These are phyloP conservation scores for Xestobium rufovillosum DNA, from an alignment of 2,888 invertebrate species.

Conservation along the genomic window DNA sequence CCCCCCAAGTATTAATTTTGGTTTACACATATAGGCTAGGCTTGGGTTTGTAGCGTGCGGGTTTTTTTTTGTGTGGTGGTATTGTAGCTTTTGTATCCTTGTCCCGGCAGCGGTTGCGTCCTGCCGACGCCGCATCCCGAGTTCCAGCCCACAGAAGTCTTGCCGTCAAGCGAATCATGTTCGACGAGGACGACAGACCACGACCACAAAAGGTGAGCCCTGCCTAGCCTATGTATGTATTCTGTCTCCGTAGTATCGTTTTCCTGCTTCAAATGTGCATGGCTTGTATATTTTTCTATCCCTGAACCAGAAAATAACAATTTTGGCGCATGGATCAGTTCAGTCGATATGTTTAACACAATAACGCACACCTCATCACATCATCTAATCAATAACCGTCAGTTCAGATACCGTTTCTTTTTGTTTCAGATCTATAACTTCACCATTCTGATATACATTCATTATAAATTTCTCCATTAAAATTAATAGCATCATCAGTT, in stretches of 20 bases:
- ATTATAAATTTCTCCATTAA: too few species aligned
- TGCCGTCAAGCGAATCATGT: slow-evolving; percentile 47
- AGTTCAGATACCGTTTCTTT: too few species aligned
- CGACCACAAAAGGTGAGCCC: slow-evolving; percentile 42
- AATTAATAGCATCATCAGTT: too few species aligned
- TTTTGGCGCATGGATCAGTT: too few species aligned
- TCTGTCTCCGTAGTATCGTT: slow-evolving; percentile 14
- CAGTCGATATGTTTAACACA: too few species aligned
- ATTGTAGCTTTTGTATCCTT: slow-evolving; percentile 40
- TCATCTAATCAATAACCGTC: too few species aligned
- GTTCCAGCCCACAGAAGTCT: slow-evolving; percentile 39
- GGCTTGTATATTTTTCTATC: too few species aligned
- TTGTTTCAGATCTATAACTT: too few species aligned
- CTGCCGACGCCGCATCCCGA: slow-evolving; percentile 38
- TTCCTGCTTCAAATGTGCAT: slow-evolving; percentile 16
- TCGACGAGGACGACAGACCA: slow-evolving; percentile 35
- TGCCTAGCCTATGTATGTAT: slow-evolving; percentile 23
- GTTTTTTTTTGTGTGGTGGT: slow-evolving; percentile 37
- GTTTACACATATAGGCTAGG: slow-evolving; percentile 30
- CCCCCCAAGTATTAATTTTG: too few species aligned
- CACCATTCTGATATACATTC: too few species aligned
- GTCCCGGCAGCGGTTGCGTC: slow-evolving; percentile 40
- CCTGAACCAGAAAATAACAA: too few species aligned
- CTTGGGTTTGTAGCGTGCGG: slow-evolving; percentile 28
- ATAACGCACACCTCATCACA: too few species aligned